Conservation (phyloP, 2,888 invertebrate genomes). For the Dasypolia templi region DNA sequence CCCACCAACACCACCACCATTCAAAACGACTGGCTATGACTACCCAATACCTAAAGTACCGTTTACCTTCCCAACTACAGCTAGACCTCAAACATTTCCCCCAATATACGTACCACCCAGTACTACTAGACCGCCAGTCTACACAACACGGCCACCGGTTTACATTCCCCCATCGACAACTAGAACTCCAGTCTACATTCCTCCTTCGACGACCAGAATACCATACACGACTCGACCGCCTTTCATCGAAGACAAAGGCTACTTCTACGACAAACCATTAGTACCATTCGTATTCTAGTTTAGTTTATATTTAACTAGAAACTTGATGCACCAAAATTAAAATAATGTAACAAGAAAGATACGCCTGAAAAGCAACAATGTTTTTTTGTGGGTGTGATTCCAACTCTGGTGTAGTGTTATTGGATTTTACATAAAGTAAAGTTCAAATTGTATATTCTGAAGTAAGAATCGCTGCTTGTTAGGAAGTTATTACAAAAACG, state of each 20-base stretch:
- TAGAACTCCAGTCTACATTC: slow-evolving; percentile 22
- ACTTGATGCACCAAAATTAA: slow-evolving; percentile 62
- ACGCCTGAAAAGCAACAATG: neutral
- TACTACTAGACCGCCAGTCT: slow-evolving; percentile 57
- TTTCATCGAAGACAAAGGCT: slow-evolving; percentile 82
- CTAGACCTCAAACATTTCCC: slow-evolving; percentile 25
- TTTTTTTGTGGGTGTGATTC: neutral
- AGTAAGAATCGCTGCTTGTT: slow-evolving; percentile 3
- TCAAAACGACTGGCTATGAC: slow-evolving; percentile 77
- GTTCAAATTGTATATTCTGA: slow-evolving; percentile 7
- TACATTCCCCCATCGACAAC: slow-evolving; percentile 29
- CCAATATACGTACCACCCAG: slow-evolving; percentile 28
- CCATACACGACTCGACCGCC: slow-evolving; percentile 81
- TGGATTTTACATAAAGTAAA: slow-evolving; percentile 39
- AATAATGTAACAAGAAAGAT: neutral
- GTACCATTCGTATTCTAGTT: slow-evolving; percentile 86
- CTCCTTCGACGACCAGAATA: slow-evolving; percentile 62
- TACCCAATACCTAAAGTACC: slow-evolving; percentile 77
- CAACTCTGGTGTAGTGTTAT: slow-evolving; percentile 14
- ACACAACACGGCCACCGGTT: slow-evolving; percentile 61
- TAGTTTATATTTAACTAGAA: slow-evolving; percentile 58
- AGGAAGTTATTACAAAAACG: neutral
- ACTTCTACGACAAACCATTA: slow-evolving; percentile 85
- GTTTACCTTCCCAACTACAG: slow-evolving; percentile 74
- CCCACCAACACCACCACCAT: slow-evolving; percentile 65